phyloP scores from a whole-genome alignment of 1,140 invertebrate species.

The Alviniconcha marisindica region DNA sequence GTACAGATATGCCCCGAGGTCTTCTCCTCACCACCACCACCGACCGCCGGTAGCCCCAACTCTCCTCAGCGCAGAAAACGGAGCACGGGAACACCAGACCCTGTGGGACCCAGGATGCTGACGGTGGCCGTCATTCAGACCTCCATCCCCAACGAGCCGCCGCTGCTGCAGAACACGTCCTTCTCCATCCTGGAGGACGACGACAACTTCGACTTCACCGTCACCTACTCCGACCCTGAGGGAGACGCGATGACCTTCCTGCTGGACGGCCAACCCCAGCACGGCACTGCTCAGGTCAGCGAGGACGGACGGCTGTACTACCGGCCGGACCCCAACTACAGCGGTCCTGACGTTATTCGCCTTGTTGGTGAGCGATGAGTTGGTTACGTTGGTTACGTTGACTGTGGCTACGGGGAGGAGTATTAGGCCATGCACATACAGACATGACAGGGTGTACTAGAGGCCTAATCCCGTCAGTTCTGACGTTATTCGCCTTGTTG shows the following conservation, averaged over 20 bases:
- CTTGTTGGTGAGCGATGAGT: not conserved
- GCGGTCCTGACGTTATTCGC: not conserved
- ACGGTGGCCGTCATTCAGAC: not conserved
- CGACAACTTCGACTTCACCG: not conserved
- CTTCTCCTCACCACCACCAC: too few relatives aligned
- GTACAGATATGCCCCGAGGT: too few relatives aligned
- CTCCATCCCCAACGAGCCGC: not conserved
- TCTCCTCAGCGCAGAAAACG: too few relatives aligned
- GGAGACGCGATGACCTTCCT: not conserved
- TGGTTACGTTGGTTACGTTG: too few relatives aligned
- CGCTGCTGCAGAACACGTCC: not conserved
- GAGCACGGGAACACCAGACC: too few relatives aligned
- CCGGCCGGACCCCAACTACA: not conserved
- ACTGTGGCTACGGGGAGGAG: too few relatives aligned
- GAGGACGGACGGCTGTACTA: not conserved
- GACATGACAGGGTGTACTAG: too few relatives aligned
- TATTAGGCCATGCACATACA: too few relatives aligned
- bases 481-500: too few relatives aligned
- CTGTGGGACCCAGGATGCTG: not conserved
- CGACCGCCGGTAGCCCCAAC: too few relatives aligned
- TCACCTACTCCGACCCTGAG: constrained; percentile 11
- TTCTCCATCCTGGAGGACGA: constrained; percentile 2
- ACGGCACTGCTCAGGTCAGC: not conserved
- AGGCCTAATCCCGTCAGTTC: too few relatives aligned
- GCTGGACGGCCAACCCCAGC: not conserved